These are phyloP conservation scores for Linnaemya tessellans DNA, from an alignment of 2,888 invertebrate genomes.

Conservation along the genomic window DNA sequence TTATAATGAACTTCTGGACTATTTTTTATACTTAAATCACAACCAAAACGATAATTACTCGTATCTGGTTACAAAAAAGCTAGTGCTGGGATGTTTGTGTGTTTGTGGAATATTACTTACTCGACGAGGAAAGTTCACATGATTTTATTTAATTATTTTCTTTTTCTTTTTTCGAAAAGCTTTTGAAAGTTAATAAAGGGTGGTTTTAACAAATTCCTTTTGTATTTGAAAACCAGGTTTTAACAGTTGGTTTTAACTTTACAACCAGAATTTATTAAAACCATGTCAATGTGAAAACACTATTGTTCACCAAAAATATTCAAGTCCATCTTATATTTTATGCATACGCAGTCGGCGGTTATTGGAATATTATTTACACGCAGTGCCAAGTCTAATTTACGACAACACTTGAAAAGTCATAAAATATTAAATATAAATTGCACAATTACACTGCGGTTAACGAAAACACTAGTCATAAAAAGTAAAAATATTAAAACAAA, in stretches of 20 bases:
- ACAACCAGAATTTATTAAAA: no score
- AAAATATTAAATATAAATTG: constrained; percentile 75
- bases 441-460: constrained; percentile 74
- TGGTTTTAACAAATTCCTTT: no score
- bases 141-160: background rate
- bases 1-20: constrained; percentile 67
- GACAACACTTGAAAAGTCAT: background rate
- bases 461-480: constrained; percentile 33
- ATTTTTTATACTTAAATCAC: constrained; percentile 41
- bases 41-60: constrained; percentile 35
- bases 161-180: no score
- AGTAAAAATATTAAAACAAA: background rate
- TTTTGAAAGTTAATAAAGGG: no score
- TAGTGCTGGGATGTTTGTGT: constrained; percentile 1
- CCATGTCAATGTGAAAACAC: no score
- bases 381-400: background rate
- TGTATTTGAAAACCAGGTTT: no score
- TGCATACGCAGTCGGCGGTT: no score
- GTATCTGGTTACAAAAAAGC: background rate
- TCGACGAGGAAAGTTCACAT: background rate
- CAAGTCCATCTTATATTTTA: no score
- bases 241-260: no score
- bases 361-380: background rate
- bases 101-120: background rate
- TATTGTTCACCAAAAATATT: no score